Conservation (phyloP, 2,797 vertebrate species). For the Sphenodon punctatus region DNA sequence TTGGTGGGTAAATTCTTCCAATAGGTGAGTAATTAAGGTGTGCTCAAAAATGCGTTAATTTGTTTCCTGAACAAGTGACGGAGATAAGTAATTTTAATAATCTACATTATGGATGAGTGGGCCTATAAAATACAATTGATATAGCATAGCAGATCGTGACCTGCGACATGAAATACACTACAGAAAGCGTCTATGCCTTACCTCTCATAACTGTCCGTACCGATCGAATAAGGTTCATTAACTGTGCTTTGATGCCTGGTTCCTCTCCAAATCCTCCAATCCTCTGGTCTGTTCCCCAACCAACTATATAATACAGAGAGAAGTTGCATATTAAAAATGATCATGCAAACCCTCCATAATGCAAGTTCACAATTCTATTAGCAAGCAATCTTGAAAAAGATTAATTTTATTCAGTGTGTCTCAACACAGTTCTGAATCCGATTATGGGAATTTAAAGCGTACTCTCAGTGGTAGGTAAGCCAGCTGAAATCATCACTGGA, state of each 20-base stretch:
- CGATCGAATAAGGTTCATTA: constrained; percentile 91
- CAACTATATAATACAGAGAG: constrained; percentile 79
- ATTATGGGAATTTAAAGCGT: neutral
- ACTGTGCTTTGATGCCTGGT: constrained; percentile 91
- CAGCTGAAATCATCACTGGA: neutral
- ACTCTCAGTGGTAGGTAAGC: fast-evolving
- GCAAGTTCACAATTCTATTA: neutral
- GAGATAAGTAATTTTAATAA: neutral
- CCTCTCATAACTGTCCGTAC: constrained; percentile 95
- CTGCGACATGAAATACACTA: neutral
- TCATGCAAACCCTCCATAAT: neutral
- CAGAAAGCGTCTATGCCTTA: constrained; percentile 52
- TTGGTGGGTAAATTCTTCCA: neutral
- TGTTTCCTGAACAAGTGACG: neutral
- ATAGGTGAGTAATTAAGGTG: neutral
- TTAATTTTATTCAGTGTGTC: neutral
- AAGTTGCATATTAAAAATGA: constrained; percentile 17
- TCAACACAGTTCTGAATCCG: neutral
- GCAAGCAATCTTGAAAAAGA: neutral
- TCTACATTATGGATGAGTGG: too few relatives aligned
- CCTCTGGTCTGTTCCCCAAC: constrained; percentile 91
- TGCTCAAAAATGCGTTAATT: neutral
- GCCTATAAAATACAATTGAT: too few relatives aligned
- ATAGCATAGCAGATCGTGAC: neutral
- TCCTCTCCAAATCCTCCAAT: constrained; percentile 95